Conservation (phyloP, 2,113 vertebrate species). For the Beaufortia kweichowensis region DNA sequence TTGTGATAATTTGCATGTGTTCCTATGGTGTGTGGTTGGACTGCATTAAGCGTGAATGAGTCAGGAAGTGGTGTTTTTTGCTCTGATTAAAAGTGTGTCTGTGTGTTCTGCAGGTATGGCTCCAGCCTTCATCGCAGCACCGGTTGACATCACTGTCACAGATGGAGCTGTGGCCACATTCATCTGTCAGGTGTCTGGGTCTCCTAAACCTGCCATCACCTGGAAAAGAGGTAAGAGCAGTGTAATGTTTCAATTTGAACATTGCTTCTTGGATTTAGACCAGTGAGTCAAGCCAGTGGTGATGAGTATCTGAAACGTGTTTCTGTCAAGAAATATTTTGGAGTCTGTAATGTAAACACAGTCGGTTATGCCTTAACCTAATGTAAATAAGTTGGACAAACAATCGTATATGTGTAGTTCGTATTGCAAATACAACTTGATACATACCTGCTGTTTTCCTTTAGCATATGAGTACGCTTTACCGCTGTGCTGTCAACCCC, state of each 20-base stretch:
- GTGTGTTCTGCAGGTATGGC: constrained; percentile 76
- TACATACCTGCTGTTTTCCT: no score
- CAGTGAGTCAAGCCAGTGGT: not conserved
- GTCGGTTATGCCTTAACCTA: no score
- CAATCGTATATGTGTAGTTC: no score
- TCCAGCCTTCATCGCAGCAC: constrained; percentile 77
- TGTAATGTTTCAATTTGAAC: not conserved
- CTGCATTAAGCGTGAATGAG: constrained; percentile 18
- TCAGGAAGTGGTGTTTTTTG: not conserved
- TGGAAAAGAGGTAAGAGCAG: constrained; percentile 86
- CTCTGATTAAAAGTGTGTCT: constrained; percentile 17
- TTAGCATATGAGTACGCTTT: no score
- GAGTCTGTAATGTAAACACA: no score
- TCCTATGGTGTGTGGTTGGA: not conserved
- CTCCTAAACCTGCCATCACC: constrained; percentile 86
- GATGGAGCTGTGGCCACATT: constrained; percentile 82
- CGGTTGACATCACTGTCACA: constrained; percentile 82
- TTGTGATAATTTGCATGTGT: constrained; percentile 43
- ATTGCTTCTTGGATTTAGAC: not conserved
- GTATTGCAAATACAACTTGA: no score
- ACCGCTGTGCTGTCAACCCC: no score
- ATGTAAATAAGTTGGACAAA: no score
- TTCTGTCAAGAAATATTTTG: no score
- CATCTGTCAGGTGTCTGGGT: constrained; percentile 85
- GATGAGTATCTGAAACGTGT: constrained; percentile 1